Evolutionary conservation across 1,140 invertebrate species (phyloP), one percentile per base, ranked within the genome.

Genomic region (Trichonephila clavata): DNA sequence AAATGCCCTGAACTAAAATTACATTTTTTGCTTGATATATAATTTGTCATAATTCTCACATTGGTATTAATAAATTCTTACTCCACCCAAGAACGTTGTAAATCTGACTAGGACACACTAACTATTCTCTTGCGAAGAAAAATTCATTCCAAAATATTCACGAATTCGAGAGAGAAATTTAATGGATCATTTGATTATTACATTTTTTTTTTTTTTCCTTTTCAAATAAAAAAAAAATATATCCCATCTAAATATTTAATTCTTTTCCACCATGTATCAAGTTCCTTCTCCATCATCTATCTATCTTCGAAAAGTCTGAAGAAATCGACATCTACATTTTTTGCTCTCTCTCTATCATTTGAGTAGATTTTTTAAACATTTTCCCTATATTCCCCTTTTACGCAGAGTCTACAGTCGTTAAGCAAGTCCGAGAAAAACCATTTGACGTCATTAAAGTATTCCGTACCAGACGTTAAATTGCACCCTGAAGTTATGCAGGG

Each of bases 371-470:
- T 77, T 77, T 77, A 39, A 39, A 77, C 68, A 77, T 77, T 39
- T 27, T 27, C 71, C 24, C 27, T 24, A 77, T 77, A 77, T 77
- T 32, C 27, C 21, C 61, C 68, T 77, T 77, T 77, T 77, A 16
- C 32, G 27, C 32, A 77, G 71, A 77, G 71, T 77, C 71, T 27
- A 39, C 71, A 83, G 81, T 83, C 81, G 81, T 83, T 80, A 90
- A 80, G 88, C 88, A 90, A 61, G 61, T 68, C 86, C 16, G 86
- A 50, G 21, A n/a, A 71, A 88, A 88, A 27, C 88, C 63, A 71
- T 90, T 90, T 90, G 88, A 60, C 80, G 68, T 90, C 88, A 90
- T 90, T 90, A 90, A 90, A 90, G 65, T 80, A 80, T 90, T 90
- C 88, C 50, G 39, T 80, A 60, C 68, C 68, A 90, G 68, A 80